Evolutionary conservation across 2,888 invertebrate species (phyloP).

Genomic region (Watsonalla binaria): DNA sequence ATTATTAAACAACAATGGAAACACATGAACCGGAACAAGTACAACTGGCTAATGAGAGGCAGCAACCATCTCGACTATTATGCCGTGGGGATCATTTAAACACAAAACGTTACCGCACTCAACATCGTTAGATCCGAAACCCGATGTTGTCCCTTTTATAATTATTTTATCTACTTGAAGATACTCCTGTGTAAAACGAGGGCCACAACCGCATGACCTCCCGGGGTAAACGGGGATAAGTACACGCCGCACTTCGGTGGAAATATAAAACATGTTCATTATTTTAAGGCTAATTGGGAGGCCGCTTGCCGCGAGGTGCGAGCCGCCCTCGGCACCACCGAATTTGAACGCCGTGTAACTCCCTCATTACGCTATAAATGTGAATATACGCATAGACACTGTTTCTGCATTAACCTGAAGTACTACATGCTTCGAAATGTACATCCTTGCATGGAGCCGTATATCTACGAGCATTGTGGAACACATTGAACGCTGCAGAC

Average conservation of each 20-base stretch:
- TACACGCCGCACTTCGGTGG: conserved; percentile 71
- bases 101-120: conserved; percentile 35
- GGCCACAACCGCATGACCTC: conserved; percentile 67
- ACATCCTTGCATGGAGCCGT: conserved; percentile 19
- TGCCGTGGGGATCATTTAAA: conserved; percentile 35
- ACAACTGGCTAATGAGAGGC: conserved; percentile 27
- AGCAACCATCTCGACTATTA: conserved; percentile 29
- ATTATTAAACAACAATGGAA: conserved; percentile 25
- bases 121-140: conserved; percentile 35
- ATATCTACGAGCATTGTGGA: conserved; percentile 7
- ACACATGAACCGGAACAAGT: conserved; percentile 23
- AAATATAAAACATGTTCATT: conserved; percentile 80
- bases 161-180: conserved; percentile 34
- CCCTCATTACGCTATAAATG: conserved; percentile 61
- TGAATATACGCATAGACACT: conserved; percentile 63
- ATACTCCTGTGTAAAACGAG: conserved; percentile 53
- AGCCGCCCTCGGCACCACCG: conserved; percentile 69
- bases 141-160: conserved; percentile 43
- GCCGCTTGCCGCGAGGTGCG: conserved; percentile 73
- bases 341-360: conserved; percentile 60
- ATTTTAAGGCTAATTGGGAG: conserved; percentile 79
- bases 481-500: neutral
- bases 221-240: conserved; percentile 71
- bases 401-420: conserved; percentile 71
- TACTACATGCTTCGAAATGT: conserved; percentile 46